phyloP scores from a whole-genome alignment of 2,888 invertebrate species.

The Timema cristinae region DNA sequence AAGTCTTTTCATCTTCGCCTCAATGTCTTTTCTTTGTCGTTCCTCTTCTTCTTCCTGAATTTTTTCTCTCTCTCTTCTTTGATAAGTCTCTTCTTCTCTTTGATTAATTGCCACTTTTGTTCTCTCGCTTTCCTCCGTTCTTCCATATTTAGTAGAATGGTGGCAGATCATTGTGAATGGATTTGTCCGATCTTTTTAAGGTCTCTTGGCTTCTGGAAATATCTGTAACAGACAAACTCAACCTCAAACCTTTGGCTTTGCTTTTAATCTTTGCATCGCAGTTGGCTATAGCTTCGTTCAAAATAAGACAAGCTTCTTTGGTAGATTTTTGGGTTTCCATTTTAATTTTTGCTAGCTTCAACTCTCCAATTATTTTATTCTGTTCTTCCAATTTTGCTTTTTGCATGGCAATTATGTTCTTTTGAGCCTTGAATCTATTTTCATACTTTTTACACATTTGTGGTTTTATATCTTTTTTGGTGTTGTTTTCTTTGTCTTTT shows the following conservation, averaged over 20 bases:
- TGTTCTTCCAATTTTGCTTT: constrained; percentile 67
- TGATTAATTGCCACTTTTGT: constrained; percentile 44
- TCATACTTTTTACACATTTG: neutral
- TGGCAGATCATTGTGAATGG: neutral
- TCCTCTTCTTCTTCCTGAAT: constrained; percentile 58
- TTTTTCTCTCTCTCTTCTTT: constrained; percentile 57
- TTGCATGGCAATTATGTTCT: constrained; percentile 67
- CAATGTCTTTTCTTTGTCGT: constrained; percentile 56
- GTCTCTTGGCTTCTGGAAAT: neutral
- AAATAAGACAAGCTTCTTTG: constrained; percentile 53
- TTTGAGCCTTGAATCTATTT: constrained; percentile 61
- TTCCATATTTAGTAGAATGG: constrained; percentile 64
- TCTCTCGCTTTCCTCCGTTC: constrained; percentile 63
- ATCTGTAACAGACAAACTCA: neutral
- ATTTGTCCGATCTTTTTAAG: neutral
- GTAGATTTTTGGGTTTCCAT: constrained; percentile 60
- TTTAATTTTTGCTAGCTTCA: constrained; percentile 64
- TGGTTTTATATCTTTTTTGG: neutral
- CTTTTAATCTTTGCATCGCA: constrained; percentile 10
- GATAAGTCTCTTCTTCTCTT: constrained; percentile 51
- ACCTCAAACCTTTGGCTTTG: constrained; percentile 7
- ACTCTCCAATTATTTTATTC: constrained; percentile 65
- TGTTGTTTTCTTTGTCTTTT: neutral
- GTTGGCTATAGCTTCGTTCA: constrained; percentile 42
- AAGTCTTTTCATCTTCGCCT: constrained; percentile 55